Percentiles rank a stretch among this genome's conserved stretches.
Conservation (phyloP, 2,888 invertebrate species). For the Harpagoxenus sublaevis region DNA sequence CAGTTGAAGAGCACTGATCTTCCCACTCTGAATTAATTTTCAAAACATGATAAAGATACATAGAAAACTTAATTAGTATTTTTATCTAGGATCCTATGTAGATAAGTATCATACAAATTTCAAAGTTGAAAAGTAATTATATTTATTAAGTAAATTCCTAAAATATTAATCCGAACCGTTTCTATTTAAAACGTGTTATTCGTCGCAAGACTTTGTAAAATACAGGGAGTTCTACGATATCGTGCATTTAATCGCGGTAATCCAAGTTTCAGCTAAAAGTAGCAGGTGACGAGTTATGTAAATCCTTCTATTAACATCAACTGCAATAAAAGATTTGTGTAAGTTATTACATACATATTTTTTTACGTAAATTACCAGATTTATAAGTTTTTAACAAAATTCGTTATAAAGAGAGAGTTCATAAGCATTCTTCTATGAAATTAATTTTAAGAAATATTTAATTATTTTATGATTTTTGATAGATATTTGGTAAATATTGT, state of each 20-base stretch:
- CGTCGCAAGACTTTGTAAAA: neutral
- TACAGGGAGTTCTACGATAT: neutral
- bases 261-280: slow-evolving; percentile 12
- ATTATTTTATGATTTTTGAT: neutral
- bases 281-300: slow-evolving; percentile 12
- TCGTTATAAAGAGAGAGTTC: neutral
- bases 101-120: neutral
- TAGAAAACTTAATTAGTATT: neutral
- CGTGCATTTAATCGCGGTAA: neutral
- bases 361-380: neutral
- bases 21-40: neutral
- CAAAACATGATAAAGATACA: neutral
- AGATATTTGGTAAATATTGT: neutral
- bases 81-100: neutral
- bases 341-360: neutral
- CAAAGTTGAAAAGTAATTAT: neutral
- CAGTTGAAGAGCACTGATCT: neutral
- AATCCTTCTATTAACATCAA: neutral
- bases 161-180: neutral
- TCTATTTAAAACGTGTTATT: neutral
- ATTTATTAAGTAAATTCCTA: neutral
- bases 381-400: neutral
- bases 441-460: neutral
- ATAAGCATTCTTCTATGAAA: neutral
- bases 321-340: neutral